Percentiles rank a stretch among this genome's conserved stretches.
phyloP scores from a whole-genome alignment of 2,113 vertebrate species.

The Strigops habroptila region DNA sequence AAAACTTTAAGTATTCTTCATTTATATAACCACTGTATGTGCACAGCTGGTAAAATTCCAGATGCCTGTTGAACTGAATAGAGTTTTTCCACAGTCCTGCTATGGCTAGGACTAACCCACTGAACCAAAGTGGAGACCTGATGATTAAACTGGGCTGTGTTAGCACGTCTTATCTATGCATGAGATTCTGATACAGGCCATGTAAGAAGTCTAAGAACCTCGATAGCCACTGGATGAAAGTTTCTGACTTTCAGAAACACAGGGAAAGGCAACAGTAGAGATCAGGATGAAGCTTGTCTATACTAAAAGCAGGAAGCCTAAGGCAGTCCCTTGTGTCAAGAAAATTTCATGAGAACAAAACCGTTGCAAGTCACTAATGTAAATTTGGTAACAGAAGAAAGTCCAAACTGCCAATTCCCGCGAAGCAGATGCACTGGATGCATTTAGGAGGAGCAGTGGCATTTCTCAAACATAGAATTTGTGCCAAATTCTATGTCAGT shows the following conservation, averaged over 20 bases:
- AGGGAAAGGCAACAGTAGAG: neutral
- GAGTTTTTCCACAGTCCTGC: neutral
- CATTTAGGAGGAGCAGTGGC: neutral
- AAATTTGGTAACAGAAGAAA: neutral
- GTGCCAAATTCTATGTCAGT: neutral
- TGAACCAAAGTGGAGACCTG: rapidly evolving
- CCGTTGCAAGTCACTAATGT: rapidly evolving
- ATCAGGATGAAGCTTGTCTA: neutral
- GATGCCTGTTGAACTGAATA: neutral
- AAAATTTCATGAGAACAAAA: neutral
- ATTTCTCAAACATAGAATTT: neutral
- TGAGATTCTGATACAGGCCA: neutral
- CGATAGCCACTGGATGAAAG: rapidly evolving
- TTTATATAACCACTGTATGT: neutral
- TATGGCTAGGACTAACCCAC: neutral
- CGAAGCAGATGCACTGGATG: neutral
- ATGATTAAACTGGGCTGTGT: neutral
- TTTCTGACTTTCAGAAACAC: neutral
- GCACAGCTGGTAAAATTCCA: rapidly evolving
- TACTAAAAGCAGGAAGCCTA: neutral
- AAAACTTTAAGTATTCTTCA: neutral
- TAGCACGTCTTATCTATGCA: neutral
- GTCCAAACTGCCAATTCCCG: too few relatives aligned
- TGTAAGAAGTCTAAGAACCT: neutral
- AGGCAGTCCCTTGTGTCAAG: neutral